A percentile compares a stretch with the other conserved stretches of the same genome.
phyloP scores from a whole-genome alignment of 1,140 invertebrate species.

The Zophobas atratus region DNA sequence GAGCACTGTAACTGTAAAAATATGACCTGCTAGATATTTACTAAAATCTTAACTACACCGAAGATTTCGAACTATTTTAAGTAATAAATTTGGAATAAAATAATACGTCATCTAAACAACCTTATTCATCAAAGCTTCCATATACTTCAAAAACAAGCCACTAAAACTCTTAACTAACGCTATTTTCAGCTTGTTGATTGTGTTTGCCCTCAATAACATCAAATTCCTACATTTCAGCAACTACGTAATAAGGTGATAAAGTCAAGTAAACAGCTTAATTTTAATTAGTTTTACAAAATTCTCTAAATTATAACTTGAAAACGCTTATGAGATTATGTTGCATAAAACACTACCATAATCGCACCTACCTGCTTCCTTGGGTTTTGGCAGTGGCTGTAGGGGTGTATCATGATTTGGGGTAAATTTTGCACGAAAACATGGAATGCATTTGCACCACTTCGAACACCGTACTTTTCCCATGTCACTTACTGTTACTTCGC shows the following conservation, averaged over 20 bases:
- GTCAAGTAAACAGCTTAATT: slow-evolving; percentile 14
- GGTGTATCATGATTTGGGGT: slow-evolving; percentile 54
- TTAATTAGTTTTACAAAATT: slow-evolving; percentile 5
- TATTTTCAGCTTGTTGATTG: slow-evolving; percentile 18
- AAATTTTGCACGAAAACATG: slow-evolving; percentile 53
- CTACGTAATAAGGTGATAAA: neutral
- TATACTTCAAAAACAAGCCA: slow-evolving; percentile 8
- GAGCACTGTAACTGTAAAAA: too few species aligned
- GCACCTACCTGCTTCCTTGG: slow-evolving; percentile 57
- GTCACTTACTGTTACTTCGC: slow-evolving; percentile 13
- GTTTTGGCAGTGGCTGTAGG: slow-evolving; percentile 60
- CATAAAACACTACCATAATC: too few species aligned
- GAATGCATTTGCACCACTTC: slow-evolving; percentile 51
- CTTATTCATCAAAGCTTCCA: slow-evolving; percentile 30
- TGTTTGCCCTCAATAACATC: slow-evolving; percentile 7
- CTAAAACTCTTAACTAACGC: slow-evolving; percentile 17
- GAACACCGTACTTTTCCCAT: slow-evolving; percentile 49
- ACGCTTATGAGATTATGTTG: too few species aligned
- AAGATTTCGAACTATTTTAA: slow-evolving; percentile 14
- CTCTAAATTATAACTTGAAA: neutral
- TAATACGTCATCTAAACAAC: slow-evolving; percentile 14
- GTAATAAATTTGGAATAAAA: slow-evolving; percentile 29
- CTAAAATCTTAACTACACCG: neutral
- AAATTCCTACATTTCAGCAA: slow-evolving; percentile 25
- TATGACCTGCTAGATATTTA: too few species aligned